Conservation (phyloP, 2,113 vertebrate genomes). For the Emydocephalus ijimae region DNA sequence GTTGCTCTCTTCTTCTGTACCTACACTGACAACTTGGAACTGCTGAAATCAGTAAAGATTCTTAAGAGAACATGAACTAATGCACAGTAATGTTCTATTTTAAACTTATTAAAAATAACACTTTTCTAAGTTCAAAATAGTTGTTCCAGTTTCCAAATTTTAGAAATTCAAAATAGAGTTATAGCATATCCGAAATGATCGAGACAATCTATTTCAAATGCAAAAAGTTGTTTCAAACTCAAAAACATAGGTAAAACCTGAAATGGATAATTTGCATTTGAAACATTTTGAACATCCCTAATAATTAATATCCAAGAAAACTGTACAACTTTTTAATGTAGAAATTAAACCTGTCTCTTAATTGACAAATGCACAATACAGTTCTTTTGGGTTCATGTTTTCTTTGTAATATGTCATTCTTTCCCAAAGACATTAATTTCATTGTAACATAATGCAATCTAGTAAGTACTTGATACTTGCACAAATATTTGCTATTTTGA, state of each 20-base stretch:
- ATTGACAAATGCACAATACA: neutral
- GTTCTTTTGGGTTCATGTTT: neutral
- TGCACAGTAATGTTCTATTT: neutral
- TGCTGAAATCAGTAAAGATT: neutral
- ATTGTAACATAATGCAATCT: neutral
- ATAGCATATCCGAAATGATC: neutral
- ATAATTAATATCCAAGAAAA: neutral
- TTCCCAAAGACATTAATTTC: neutral
- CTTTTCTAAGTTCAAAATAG: neutral
- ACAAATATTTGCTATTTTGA: neutral
- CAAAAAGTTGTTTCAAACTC: neutral
- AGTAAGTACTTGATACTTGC: conserved; percentile 1
- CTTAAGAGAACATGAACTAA: neutral
- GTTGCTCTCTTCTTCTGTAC: neutral
- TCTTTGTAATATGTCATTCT: neutral
- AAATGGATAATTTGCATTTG: neutral
- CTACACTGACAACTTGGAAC: too few species aligned
- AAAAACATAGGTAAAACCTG: neutral
- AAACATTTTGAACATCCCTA: neutral
- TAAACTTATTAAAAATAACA: neutral
- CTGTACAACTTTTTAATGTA: neutral
- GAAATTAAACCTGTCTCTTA: neutral
- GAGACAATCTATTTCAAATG: neutral
- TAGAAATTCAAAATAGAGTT: neutral
- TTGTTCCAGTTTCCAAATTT: neutral